Evolutionary conservation across 2,113 vertebrate genomes (phyloP).

Genomic region (Aptenodytes forsteri): DNA sequence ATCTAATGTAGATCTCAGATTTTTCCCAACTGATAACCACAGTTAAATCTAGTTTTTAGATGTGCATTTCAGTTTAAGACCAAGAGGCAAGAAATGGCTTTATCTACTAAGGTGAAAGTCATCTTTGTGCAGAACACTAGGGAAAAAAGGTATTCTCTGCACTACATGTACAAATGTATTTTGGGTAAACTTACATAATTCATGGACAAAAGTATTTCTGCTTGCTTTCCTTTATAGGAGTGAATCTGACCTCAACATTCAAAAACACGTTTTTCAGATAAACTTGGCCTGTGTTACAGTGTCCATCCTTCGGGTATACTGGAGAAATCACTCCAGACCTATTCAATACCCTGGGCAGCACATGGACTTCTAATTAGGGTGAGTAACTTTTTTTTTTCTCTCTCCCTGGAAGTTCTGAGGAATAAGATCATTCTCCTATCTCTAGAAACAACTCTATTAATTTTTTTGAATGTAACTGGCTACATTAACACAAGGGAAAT

Average conservation of each 20-base stretch:
- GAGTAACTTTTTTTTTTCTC: not conserved
- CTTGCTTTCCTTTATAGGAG: not conserved
- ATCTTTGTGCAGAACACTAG: not conserved
- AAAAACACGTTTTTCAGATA: not conserved
- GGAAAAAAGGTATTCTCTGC: not conserved
- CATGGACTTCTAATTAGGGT: not conserved
- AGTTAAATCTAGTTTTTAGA: not conserved
- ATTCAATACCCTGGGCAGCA: constrained; percentile 20
- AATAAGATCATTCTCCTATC: constrained; percentile 42
- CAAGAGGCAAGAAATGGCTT: not conserved
- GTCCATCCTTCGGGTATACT: not conserved
- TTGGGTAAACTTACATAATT: not conserved
- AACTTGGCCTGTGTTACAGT: not conserved
- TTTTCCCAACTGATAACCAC: not conserved
- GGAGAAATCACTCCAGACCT: not conserved
- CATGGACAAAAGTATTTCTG: not conserved
- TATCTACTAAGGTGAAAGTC: not conserved
- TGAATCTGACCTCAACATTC: not conserved
- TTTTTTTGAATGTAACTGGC: constrained; percentile 25
- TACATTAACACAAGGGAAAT: constrained; percentile 36
- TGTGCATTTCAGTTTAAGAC: not conserved
- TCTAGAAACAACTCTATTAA: constrained; percentile 43
- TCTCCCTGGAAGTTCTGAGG: not conserved
- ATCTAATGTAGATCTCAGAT: not conserved
- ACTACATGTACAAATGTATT: not conserved